Evolutionary conservation across 1,140 invertebrate genomes (phyloP), one percentile per base, ranked within the genome.

Genomic region (Melanaphis sacchari): DNA sequence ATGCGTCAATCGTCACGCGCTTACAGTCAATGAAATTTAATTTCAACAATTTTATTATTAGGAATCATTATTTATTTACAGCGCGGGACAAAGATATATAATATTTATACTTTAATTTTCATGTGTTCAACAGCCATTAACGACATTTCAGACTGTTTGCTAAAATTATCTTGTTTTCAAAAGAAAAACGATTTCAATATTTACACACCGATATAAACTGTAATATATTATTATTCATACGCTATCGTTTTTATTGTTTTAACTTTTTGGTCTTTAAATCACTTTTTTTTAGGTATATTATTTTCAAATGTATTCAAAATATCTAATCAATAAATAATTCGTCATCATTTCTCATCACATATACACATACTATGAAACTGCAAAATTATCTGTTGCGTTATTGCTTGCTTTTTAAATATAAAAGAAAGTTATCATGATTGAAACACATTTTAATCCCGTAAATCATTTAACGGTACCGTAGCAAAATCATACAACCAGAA

Each of bases 401-500:
- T 84, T 52, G 15, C 49, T 36, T 18, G 91, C 18, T 6, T 52
- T 21, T 66, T 41, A 82, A 81, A 43, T 40, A 43, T 81, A 91
- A 38, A 92, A 92, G 43, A 84, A 85, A 93, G 76, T 82, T 82
- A 2, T 93, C 43, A 31, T 84, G 66, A 82, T 40, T 54, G 46
- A 52, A 84, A 52, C 36, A 84, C n/a, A 76, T 76, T 84, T 93
- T 84, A 93, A 93, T 82, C 43, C 91, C 81, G 41, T 82, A 46
- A 82, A 92, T 82, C 36, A 84, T 85, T 90, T 90, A 93, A 93
- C 76, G 76, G 76, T 84, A 85, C 52, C 8, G 26, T 93, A 49
- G 91, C 91, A 40, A 85, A 85, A 54, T 85, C 46, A 43, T 85
- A 82, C 41, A n/a, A 92, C 90, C 90, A 49, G 81, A 82, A 93